phyloP scores from a whole-genome alignment of 1,140 invertebrate species.

The Neoseiulus cucumeris region DNA sequence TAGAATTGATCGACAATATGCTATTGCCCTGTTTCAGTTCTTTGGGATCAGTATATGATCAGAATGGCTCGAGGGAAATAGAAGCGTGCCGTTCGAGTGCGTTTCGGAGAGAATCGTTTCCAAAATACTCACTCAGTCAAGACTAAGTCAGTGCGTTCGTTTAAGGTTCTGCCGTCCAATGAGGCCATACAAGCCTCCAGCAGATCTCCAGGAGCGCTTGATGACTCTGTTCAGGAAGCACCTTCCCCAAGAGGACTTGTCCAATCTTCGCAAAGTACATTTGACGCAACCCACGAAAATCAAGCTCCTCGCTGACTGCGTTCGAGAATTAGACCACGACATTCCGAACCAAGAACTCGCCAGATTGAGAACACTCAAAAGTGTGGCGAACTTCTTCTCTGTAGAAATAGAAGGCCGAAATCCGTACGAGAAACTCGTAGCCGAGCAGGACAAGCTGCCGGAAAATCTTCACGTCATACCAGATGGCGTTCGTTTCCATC shows the following conservation, averaged over 20 bases:
- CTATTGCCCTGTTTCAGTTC: no score
- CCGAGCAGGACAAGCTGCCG: background rate
- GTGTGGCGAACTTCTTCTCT: background rate
- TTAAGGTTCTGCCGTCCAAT: background rate
- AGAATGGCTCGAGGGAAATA: no score
- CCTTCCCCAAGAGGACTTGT: no score
- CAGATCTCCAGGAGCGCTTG: background rate
- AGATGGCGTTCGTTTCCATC: background rate
- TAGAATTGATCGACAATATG: no score
- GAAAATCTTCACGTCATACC: background rate
- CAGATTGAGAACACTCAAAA: background rate
- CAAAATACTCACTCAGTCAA: no score
- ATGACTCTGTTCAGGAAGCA: background rate
- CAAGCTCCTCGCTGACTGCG: background rate
- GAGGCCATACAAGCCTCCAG: background rate
- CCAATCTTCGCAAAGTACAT: no score
- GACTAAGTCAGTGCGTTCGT: no score
- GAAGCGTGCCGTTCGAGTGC: no score
- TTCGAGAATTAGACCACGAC: background rate
- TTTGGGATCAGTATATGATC: no score
- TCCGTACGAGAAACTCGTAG: background rate
- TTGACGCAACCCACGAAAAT: background rate
- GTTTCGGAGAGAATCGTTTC: no score
- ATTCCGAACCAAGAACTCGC: background rate
- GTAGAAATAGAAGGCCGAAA: background rate